phyloP scores from a whole-genome alignment of 1,140 invertebrate species.

The Anoplolepis gracilipes region DNA sequence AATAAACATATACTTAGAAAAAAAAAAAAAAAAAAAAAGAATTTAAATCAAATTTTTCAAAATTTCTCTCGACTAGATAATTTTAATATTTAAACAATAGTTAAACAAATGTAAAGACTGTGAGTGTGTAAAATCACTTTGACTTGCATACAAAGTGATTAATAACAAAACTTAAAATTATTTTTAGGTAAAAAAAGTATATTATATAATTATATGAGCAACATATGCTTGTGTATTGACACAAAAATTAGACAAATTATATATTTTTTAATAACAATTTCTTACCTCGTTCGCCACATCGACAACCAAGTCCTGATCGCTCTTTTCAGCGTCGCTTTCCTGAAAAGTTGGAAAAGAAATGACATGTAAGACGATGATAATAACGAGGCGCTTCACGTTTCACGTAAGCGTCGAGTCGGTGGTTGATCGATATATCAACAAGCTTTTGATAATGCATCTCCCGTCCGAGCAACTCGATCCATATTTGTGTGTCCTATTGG shows the following conservation, averaged over 20 bases:
- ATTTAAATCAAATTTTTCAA: no score
- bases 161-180: neutral
- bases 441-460: conserved; percentile 44
- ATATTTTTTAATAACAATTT: neutral
- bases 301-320: conserved; percentile 96
- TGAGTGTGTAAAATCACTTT: no score
- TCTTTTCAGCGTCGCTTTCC: conserved; percentile 93
- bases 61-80: neutral
- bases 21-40: no score
- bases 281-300: conserved; percentile 95
- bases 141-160: neutral
- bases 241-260: neutral
- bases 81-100: neutral
- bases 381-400: conserved; percentile 28
- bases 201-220: neutral
- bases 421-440: conserved; percentile 18
- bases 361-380: conserved; percentile 12
- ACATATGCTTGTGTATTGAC: neutral
- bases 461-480: conserved; percentile 63
- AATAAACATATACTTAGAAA: neutral
- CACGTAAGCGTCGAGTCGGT: neutral
- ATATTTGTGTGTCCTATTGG: conserved; percentile 56
- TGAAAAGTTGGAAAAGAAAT: conserved; percentile 81
- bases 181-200: neutral
- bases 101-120: neutral